A percentile compares a stretch with the other conserved stretches of the same genome.
These are phyloP conservation scores for Rutilus rutilus DNA, from an alignment of 2,113 vertebrate species.

Conservation along the genomic window DNA sequence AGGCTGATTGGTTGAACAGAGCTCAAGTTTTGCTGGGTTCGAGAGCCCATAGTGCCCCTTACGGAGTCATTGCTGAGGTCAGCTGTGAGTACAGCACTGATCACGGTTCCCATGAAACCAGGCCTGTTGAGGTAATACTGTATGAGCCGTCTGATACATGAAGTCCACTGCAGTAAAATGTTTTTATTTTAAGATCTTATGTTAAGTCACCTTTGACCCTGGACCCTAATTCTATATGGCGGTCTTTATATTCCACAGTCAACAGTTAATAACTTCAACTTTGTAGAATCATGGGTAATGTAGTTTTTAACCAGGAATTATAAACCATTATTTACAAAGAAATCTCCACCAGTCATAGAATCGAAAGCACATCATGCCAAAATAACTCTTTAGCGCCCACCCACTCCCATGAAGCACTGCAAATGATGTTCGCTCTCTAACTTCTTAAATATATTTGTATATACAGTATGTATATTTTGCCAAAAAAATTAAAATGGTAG, in stretches of 20 bases:
- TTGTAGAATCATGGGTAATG: too few relatives aligned
- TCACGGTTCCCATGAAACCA: not conserved
- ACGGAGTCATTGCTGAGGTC: conserved; percentile 31
- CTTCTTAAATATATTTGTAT: too few relatives aligned
- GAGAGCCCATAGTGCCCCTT: conserved; percentile 47
- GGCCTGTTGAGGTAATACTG: conserved; percentile 11
- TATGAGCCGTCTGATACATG: not conserved
- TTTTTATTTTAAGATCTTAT: not conserved
- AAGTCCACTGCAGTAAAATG: too few relatives aligned
- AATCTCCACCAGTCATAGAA: not conserved
- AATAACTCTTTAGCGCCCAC: not conserved
- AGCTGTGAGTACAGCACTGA: conserved; percentile 1
- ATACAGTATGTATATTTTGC: too few relatives aligned
- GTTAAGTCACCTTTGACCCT: not conserved
- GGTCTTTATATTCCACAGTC: not conserved
- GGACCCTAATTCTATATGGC: not conserved
- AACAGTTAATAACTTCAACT: too few relatives aligned
- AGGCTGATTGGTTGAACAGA: not conserved
- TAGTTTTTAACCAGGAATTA: too few relatives aligned
- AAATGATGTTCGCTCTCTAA: not conserved
- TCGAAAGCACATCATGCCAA: not conserved
- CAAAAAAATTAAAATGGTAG: too few relatives aligned
- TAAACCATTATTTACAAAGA: not conserved
- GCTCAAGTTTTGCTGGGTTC: not conserved
- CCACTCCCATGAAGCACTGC: not conserved